phyloP scores from a whole-genome alignment of 1,140 invertebrate species.

The Caenorhabditis tropicalis region DNA sequence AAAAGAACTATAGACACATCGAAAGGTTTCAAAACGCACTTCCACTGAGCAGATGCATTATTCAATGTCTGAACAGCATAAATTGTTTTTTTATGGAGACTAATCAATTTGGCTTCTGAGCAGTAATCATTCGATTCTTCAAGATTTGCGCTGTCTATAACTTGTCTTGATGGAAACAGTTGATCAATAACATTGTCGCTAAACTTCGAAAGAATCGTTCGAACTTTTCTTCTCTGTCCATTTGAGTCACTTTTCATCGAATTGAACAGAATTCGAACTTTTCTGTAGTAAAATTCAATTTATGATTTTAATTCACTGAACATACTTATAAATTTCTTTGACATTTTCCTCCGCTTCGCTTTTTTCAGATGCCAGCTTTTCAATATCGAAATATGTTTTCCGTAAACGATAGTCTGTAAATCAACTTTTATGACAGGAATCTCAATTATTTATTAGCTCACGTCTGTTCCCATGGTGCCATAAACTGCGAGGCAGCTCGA shows the following conservation, averaged over 20 bases:
- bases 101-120: slow-evolving; percentile 63
- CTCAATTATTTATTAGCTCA: slow-evolving; percentile 20
- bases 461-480: slow-evolving; percentile 76
- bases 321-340: slow-evolving; percentile 87
- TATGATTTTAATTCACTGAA: background rate
- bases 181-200: slow-evolving; percentile 53
- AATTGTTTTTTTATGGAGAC: slow-evolving; percentile 80
- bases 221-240: slow-evolving; percentile 60
- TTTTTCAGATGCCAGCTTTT: slow-evolving; percentile 95
- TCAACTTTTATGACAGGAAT: background rate
- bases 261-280: slow-evolving; percentile 65
- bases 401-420: slow-evolving; percentile 76
- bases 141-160: background rate
- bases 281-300: slow-evolving; percentile 57
- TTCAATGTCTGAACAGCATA: slow-evolving; percentile 74
- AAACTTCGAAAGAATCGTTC: slow-evolving; percentile 64
- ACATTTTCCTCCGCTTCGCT: slow-evolving; percentile 94
- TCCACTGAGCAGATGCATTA: slow-evolving; percentile 89
- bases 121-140: background rate
- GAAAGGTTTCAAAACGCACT: slow-evolving; percentile 4
- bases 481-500: slow-evolving; percentile 88
- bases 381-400: slow-evolving; percentile 91
- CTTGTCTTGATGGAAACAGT: slow-evolving; percentile 40
- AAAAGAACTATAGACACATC: background rate
- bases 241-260: slow-evolving; percentile 63